These are phyloP conservation scores for Chrysotoxum bicinctum DNA, from an alignment of 2,888 invertebrate species.

Conservation along the genomic window DNA sequence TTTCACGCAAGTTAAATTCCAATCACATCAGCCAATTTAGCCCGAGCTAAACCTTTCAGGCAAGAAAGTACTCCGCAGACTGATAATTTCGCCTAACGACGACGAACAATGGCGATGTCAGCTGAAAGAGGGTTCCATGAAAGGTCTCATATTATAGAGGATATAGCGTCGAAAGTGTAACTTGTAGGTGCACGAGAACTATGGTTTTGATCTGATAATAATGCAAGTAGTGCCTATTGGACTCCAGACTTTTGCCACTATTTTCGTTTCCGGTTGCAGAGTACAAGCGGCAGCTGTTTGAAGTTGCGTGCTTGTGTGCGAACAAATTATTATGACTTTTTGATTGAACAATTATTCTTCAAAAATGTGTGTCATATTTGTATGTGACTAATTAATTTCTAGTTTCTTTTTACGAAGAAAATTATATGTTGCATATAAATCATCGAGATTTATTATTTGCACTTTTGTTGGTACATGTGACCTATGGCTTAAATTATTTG, in stretches of 20 bases:
- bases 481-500: too few relatives aligned
- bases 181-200: neutral
- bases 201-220: neutral
- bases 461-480: too few relatives aligned
- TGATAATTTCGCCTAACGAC: neutral
- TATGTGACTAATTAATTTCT: neutral
- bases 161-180: neutral
- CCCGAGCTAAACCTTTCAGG: constrained; percentile 49
- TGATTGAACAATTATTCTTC: neutral
- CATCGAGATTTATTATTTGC: neutral
- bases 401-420: neutral
- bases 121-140: neutral
- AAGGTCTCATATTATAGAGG: constrained; percentile 10
- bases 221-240: neutral
- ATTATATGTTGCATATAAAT: neutral
- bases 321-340: neutral
- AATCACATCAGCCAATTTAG: constrained; percentile 65
- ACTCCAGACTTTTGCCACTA: neutral
- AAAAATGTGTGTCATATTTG: neutral
- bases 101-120: neutral
- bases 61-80: neutral
- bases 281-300: too few relatives aligned
- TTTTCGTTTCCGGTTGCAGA: neutral
- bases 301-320: neutral
- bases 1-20: constrained; percentile 68